Conservation (phyloP, 2,888 invertebrate genomes). For the Thalpophila matura region DNA sequence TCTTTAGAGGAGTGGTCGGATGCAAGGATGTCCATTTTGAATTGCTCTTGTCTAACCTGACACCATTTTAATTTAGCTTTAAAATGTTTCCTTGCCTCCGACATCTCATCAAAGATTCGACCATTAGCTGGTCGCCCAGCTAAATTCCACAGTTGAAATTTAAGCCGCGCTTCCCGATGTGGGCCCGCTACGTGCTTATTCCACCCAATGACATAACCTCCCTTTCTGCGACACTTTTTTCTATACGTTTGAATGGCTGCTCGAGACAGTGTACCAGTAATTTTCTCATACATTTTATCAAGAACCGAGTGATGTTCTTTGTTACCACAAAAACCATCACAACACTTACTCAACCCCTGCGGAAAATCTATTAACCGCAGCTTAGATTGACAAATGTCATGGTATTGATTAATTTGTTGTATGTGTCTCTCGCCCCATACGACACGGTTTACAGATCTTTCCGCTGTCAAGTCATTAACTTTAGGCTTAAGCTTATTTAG, state of each 20-base stretch:
- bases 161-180: constrained; percentile 19
- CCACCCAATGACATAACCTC: constrained; percentile 18
- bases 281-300: constrained; percentile 15
- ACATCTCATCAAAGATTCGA: constrained; percentile 16
- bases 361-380: constrained; percentile 17
- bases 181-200: constrained; percentile 22
- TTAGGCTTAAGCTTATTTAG: constrained; percentile 16
- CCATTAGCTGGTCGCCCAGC: constrained; percentile 15
- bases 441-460: constrained; percentile 1
- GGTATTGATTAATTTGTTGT: constrained; percentile 5
- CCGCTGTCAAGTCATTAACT: neutral
- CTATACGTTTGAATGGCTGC: constrained; percentile 17
- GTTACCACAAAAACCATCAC: constrained; percentile 16
- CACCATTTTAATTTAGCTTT: constrained; percentile 30
- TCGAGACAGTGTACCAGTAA: constrained; percentile 10
- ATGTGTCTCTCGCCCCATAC: constrained; percentile 14
- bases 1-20: constrained; percentile 3
- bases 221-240: constrained; percentile 5
- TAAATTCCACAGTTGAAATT: constrained; percentile 19
- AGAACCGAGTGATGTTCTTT: constrained; percentile 4
- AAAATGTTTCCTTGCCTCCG: constrained; percentile 12
- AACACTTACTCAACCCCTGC: constrained; percentile 5
- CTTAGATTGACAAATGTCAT: constrained; percentile 10
- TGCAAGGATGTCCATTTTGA: constrained; percentile 21
- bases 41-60: constrained; percentile 15